These are phyloP conservation scores for Ellobium chinense DNA, from an alignment of 2,888 invertebrate genomes.

Conservation along the genomic window DNA sequence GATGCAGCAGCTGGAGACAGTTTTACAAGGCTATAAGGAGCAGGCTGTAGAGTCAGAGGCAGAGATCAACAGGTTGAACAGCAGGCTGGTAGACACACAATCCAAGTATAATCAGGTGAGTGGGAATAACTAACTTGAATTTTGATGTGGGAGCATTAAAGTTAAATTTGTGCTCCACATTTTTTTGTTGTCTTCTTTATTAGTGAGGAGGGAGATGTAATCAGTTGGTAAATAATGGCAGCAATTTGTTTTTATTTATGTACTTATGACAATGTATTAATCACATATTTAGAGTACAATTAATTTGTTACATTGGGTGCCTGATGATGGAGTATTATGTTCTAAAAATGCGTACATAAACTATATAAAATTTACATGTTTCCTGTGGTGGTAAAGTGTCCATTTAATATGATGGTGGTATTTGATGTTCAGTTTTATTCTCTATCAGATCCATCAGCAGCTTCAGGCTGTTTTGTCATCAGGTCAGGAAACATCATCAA, in stretches of 20 bases:
- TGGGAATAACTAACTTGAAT: no score
- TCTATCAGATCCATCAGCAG: constrained; percentile 26
- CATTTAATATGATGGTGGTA: not conserved
- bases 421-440: not conserved
- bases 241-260: no score
- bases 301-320: no score
- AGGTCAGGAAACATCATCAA: not conserved
- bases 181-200: not conserved
- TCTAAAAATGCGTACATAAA: no score
- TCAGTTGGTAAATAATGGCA: no score
- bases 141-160: no score
- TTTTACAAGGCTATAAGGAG: constrained; percentile 62
- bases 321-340: no score
- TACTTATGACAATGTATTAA: not conserved
- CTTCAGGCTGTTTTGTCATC: not conserved
- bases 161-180: no score
- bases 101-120: constrained; percentile 15
- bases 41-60: constrained; percentile 63
- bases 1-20: constrained; percentile 65
- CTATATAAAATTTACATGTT: no score
- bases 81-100: constrained; percentile 21
- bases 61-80: constrained; percentile 51
- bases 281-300: no score
- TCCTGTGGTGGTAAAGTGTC: no score
- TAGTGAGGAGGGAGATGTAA: no score